Evolutionary conservation across 2,797 vertebrate genomes (phyloP).

Genomic region (Pteropus rufus): DNA sequence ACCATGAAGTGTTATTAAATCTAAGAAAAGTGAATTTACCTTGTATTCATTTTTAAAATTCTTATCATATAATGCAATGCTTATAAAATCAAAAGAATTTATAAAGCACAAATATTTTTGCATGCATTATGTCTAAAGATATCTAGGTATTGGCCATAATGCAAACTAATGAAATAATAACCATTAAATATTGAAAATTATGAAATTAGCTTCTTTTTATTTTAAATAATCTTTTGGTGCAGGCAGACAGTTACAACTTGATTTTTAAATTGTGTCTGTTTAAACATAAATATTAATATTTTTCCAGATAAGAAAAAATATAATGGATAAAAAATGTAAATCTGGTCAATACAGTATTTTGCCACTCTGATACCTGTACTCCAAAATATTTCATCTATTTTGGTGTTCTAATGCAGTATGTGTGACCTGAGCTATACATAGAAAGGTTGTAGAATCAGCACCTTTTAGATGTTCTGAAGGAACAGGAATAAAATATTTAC

Average conservation of each 20-base stretch:
- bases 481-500: conserved; percentile 2
- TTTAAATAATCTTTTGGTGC: not conserved
- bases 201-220: not conserved
- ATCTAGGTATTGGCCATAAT: not conserved
- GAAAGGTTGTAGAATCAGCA: not conserved
- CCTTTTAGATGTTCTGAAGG: not conserved
- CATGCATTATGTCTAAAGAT: not conserved
- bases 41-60: not conserved
- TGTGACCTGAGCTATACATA: not conserved
- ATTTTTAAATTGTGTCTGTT: not conserved
- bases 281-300: not conserved
- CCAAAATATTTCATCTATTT: not conserved
- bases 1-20: not conserved
- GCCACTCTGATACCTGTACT: not conserved
- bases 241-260: not conserved
- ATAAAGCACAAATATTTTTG: not conserved
- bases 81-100: not conserved
- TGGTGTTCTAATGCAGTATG: not conserved
- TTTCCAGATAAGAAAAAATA: not conserved
- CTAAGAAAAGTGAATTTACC: conserved; percentile 9
- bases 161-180: not conserved
- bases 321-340: not conserved
- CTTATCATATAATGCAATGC: not conserved
- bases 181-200: not conserved
- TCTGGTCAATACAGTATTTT: not conserved